Percentiles rank a stretch among this genome's conserved stretches.
Conservation (phyloP, 2,797 vertebrate genomes). For the Carduelis carduelis region DNA sequence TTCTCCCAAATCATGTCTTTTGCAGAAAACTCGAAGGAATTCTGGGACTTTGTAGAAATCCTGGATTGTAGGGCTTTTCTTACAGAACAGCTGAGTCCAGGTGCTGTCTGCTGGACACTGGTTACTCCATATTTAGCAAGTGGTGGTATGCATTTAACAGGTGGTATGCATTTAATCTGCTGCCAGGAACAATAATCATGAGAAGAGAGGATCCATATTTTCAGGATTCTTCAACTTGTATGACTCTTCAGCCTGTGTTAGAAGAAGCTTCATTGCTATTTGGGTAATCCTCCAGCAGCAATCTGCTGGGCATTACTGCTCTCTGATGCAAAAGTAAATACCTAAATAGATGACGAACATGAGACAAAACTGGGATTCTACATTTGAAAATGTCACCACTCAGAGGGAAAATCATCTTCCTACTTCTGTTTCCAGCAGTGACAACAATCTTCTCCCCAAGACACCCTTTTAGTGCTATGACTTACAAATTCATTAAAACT, state of each 20-base stretch:
- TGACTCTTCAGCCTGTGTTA: background rate
- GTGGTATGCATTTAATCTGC: background rate
- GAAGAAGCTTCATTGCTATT: background rate
- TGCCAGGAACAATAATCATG: background rate
- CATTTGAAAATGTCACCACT: background rate
- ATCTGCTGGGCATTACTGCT: background rate
- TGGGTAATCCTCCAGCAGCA: background rate
- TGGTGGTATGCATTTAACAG: background rate
- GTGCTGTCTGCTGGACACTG: background rate
- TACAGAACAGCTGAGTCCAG: background rate
- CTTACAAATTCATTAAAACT: slow-evolving; percentile 2
- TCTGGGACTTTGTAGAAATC: background rate
- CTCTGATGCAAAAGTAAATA: background rate
- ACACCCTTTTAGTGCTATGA: background rate
- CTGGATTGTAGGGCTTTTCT: background rate
- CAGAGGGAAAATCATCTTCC: background rate
- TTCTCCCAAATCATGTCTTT: background rate
- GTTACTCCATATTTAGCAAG: background rate
- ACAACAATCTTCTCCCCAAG: background rate
- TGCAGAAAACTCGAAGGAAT: background rate
- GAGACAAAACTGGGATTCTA: background rate
- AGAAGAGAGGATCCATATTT: background rate
- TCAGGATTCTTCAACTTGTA: background rate
- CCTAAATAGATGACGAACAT: background rate
- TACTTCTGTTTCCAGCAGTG: background rate